Percentiles rank a stretch among this genome's conserved stretches.
Evolutionary conservation across 2,797 vertebrate species (phyloP).

Genomic region (Linurgus olivaceus): DNA sequence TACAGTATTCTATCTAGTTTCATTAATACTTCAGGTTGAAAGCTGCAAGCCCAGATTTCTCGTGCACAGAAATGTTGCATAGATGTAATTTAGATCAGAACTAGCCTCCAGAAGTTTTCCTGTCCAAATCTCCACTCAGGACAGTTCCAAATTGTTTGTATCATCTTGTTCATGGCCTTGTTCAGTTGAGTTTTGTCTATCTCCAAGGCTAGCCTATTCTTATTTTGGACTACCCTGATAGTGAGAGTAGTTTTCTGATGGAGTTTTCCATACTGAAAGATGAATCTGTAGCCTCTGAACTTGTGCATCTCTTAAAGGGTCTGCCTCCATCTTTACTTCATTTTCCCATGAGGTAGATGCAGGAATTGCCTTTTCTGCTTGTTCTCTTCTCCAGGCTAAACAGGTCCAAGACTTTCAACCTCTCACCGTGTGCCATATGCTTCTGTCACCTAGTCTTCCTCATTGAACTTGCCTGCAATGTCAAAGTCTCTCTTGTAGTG

Average conservation of each 20-base stretch:
- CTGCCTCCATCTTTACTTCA: not conserved
- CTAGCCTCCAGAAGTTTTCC: not conserved
- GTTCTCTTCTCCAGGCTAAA: not conserved
- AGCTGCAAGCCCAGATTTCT: not conserved
- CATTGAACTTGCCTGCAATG: not conserved
- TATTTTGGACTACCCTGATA: not conserved
- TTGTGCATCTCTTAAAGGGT: not conserved
- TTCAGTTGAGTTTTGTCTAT: not conserved
- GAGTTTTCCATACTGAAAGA: not conserved
- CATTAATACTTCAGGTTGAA: not conserved
- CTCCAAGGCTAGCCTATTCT: not conserved
- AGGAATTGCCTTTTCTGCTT: not conserved
- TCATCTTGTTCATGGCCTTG: not conserved
- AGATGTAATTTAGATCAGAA: not conserved
- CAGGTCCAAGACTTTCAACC: not conserved
- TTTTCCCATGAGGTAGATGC: not conserved
- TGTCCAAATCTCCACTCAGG: not conserved
- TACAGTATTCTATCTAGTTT: not conserved
- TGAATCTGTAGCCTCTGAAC: not conserved
- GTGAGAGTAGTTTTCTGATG: not conserved
- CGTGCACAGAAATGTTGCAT: not conserved
- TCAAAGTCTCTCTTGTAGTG: not conserved
- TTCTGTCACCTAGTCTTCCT: not conserved
- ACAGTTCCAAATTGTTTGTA: not conserved
- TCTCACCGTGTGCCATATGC: accelerated